Evolutionary conservation across 2,113 vertebrate species (phyloP), one percentile per base, ranked within the genome.

Genomic region (Spermophilus dauricus): DNA sequence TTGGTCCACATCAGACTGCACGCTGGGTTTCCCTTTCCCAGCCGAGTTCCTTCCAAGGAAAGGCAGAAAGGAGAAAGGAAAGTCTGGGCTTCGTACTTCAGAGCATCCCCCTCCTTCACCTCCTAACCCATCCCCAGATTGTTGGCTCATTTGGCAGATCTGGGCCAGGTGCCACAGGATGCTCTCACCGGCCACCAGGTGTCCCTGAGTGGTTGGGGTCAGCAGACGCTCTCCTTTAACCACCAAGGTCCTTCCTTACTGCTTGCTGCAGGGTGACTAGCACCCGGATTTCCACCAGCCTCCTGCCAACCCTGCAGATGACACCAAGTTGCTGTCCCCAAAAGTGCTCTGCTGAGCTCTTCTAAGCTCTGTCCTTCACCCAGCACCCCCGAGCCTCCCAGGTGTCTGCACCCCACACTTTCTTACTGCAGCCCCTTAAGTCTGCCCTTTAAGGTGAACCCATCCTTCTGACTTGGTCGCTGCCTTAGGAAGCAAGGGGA

Each of bases 281-380:
- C 4, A 4, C 34, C 14, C 20, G 6, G 24, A n/a, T 17, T 4
- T 45, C 39, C 30, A 1, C 5, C 6, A 58, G 7, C 20, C 20
- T 58, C 20, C n/a, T 2, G 4, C 26, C 53, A 91, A 11, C 34
- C 34, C 45, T 4, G 7, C 45, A 20, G n/a, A 12, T 5, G n/a
- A 42, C 28, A 11, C 4, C 30, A 48, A 17, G 8, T 34, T 5
- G 34, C 11, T 17, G n/a, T 4, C 34, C 45, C 42, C 32, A 65
- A 34, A 20, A 51, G 61, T 5, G 34, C 16, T 30, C 16, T 18
- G 20, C 61, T 28, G 24, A n/a, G 9, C 45, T 53, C 45, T 34
- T 5, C 61, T 14, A 75, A 72, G 37, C 34, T 22, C 45, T 8
- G 20, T 22, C 20, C 20, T 58, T 22, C 56, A 58, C 56, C 56